Conservation (phyloP, 92 coral and sea anemone genomes). For the Siderastrea radians region DNA sequence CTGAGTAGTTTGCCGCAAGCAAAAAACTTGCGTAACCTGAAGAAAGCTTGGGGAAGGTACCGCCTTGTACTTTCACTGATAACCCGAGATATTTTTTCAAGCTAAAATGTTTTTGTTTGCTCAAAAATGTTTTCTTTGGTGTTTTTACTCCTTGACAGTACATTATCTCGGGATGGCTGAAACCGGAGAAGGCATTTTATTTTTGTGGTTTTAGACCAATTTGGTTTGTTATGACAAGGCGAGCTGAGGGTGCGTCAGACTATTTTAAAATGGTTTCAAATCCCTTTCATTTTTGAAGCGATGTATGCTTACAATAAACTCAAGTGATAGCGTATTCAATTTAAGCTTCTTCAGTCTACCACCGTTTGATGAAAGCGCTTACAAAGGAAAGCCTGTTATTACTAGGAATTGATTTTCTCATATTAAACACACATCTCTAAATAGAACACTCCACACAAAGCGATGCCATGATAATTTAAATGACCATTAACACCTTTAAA, state of each 20-base stretch:
- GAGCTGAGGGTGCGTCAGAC: conserved; percentile 12
- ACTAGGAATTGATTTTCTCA: conserved; percentile 81
- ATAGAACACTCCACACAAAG: conserved; percentile 92
- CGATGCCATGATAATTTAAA: conserved; percentile 79
- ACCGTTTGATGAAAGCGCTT: conserved; percentile 60
- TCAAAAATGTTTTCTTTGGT: conserved; percentile 93
- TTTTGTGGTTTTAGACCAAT: conserved; percentile 90
- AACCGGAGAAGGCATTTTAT: conserved; percentile 95
- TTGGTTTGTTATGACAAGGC: conserved; percentile 85
- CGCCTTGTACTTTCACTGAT: conserved; percentile 66
- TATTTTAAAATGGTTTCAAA: conserved; percentile 33
- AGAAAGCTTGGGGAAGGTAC: conserved; percentile 20
- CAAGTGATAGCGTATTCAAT: conserved; percentile 47
- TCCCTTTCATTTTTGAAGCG: conserved; percentile 37
- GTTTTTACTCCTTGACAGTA: conserved; percentile 87
- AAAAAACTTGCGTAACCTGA: conserved; percentile 14
- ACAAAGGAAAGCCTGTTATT: conserved; percentile 60
- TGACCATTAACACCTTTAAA: conserved; percentile 70
- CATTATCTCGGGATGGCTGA: conserved; percentile 93
- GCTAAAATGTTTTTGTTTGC: conserved; percentile 99
- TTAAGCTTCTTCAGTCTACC: conserved; percentile 36
- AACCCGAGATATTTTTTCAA: conserved; percentile 83
- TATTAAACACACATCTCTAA: conserved; percentile 72
- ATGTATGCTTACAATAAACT: conserved; percentile 53
- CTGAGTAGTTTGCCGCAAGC: conserved; percentile 65